Percentiles rank a stretch among this genome's conserved stretches.
phyloP scores from a whole-genome alignment of 1,140 invertebrate genomes.

The Lepidurus apus region DNA sequence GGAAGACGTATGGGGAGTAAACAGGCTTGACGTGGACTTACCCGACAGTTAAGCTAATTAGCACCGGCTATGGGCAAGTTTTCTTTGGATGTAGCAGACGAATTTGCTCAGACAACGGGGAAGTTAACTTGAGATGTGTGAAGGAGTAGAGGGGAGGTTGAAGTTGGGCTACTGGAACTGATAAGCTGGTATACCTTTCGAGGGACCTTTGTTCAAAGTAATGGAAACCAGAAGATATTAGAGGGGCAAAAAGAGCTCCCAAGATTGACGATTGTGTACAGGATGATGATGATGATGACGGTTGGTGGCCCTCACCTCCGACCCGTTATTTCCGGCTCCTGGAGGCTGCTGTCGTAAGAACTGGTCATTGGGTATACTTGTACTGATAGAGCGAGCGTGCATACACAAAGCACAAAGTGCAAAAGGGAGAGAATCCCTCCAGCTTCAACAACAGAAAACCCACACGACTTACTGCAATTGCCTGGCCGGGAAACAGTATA shows the following conservation, averaged over 20 bases:
- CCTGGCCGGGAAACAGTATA: no score
- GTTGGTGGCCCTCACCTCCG: not conserved
- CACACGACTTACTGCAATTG: no score
- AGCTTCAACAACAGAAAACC: no score
- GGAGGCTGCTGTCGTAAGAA: not conserved
- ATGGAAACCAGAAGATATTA: not conserved
- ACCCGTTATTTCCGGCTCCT: not conserved
- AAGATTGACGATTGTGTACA: not conserved
- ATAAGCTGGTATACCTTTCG: not conserved
- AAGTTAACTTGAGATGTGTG: no score
- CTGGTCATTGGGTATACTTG: no score
- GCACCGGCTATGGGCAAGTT: not conserved
- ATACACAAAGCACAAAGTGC: no score
- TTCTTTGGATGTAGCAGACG: not conserved
- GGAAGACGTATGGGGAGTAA: constrained; percentile 17
- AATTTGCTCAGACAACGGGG: not conserved
- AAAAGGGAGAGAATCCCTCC: no score
- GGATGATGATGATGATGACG: constrained; percentile 2
- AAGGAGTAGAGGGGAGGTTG: not conserved
- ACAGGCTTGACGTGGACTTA: constrained; percentile 11
- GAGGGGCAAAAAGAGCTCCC: not conserved
- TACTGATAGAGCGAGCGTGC: no score
- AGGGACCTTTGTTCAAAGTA: no score
- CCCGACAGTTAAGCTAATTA: not conserved
- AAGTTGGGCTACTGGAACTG: not conserved